Evolutionary conservation across 2,797 vertebrate species (phyloP).

Genomic region (Chaenodraco wilsoni): DNA sequence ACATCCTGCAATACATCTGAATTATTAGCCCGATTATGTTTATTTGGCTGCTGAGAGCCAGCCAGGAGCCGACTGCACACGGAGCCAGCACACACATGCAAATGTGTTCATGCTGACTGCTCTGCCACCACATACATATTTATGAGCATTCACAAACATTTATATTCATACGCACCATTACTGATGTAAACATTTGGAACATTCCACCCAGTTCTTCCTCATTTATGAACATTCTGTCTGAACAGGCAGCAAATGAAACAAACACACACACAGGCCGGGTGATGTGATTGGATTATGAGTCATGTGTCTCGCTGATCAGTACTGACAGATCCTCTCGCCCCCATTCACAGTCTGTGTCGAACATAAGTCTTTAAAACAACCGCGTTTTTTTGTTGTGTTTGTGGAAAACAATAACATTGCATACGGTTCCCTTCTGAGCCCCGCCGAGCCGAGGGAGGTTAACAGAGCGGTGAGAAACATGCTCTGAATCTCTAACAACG

Average conservation of each 20-base stretch:
- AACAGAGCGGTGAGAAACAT: not conserved
- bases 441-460: not conserved
- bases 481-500: not conserved
- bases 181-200: too few relatives aligned
- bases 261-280: not conserved
- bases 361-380: not conserved
- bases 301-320: constrained; percentile 18
- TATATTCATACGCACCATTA: too few relatives aligned
- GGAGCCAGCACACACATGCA: not conserved
- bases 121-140: not conserved
- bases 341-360: not conserved
- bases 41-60: constrained; percentile 10
- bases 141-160: not conserved
- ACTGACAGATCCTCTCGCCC: constrained; percentile 14
- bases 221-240: not conserved
- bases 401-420: constrained; percentile 12
- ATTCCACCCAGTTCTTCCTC: too few relatives aligned
- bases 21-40: constrained; percentile 37
- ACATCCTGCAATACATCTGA: constrained; percentile 30
- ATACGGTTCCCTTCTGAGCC: not conserved
- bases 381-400: not conserved
- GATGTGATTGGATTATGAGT: constrained; percentile 10
- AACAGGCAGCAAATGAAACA: not conserved
- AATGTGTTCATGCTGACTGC: not conserved
- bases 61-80: not conserved